Evolutionary conservation across 2,888 invertebrate species (phyloP), one percentile per base, ranked within the genome.

Genomic region (Dynastes hyllus): DNA sequence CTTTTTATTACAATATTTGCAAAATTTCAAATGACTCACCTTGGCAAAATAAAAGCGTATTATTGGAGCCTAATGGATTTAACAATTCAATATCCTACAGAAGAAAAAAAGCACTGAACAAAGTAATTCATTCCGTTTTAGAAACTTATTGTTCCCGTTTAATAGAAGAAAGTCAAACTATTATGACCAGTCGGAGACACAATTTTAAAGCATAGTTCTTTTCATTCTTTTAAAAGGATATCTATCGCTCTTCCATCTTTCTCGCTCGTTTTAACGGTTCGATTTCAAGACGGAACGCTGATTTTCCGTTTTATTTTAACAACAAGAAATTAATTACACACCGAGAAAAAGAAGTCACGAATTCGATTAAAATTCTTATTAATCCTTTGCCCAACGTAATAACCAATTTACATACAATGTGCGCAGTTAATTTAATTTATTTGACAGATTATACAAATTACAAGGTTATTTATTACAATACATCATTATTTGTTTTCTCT

Each of bases 301-400:
- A 51, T 29, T 69, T 69, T 50, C 69, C 51, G 13, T 69, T 69
- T 69, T 69, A 69, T 51, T 50, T 69, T 27, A 69, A 51, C 69
- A 50, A 50, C 69, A 69, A 69, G 69, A 69, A 69, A 69, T 69
- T 69, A 69, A 69, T 69, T 69, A 69, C 29, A 69, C 29, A 69
- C 16, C 9, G 9, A 69, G 69, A 69, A 67, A 69, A 69, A 69
- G 69, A 69, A 69, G 69, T 69, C 69, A 69, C 69, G 69, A 69
- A 51, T 69, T 69, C 69, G 69, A 69, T 69, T 69, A 69, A 69
- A 69, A 69, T 69, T 69, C 51, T 69, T 69, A 69, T 69, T 69
- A 69, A 51, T 69, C 51, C 69, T 51, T 51, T 29, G 50, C 29
- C 6, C n/a, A 51, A 50, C 55, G 50, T 73, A 73, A 73, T 58